Conservation (phyloP, 2,113 vertebrate genomes). For the Brachyhypopomus occidentalis region DNA sequence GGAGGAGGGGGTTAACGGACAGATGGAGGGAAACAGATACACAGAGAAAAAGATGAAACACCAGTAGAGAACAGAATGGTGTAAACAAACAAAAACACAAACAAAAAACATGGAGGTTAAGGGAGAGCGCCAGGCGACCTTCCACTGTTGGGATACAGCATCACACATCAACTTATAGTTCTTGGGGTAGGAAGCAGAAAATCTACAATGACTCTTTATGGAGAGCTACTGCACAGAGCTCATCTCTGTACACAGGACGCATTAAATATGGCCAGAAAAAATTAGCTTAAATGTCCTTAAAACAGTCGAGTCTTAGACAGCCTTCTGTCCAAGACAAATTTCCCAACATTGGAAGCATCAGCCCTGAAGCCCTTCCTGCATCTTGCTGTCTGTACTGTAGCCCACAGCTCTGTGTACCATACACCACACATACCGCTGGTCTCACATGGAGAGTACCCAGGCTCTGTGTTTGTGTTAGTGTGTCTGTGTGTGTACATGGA, state of each 20-base stretch:
- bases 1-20: conserved; percentile 46
- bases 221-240: no score
- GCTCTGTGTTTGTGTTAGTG: not conserved
- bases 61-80: conserved; percentile 52
- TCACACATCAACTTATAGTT: no score
- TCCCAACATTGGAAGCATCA: conserved; percentile 10
- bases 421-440: not conserved
- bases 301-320: not conserved
- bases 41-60: conserved; percentile 53
- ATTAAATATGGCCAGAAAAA: not conserved
- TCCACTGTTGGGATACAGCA: conserved; percentile 8
- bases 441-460: not conserved
- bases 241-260: no score
- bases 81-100: conserved; percentile 37
- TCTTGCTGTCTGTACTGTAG: not conserved
- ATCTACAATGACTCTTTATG: no score
- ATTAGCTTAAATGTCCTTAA: not conserved
- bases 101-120: conserved; percentile 28
- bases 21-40: conserved; percentile 51
- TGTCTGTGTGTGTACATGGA: not conserved
- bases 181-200: no score
- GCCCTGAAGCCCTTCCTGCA: not conserved
- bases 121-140: conserved; percentile 11
- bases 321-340: not conserved
- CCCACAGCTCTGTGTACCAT: not conserved